Evolutionary conservation across 2,113 vertebrate species (phyloP), one percentile per base, ranked within the genome.

Genomic region (Neodontobutis hainanensis): DNA sequence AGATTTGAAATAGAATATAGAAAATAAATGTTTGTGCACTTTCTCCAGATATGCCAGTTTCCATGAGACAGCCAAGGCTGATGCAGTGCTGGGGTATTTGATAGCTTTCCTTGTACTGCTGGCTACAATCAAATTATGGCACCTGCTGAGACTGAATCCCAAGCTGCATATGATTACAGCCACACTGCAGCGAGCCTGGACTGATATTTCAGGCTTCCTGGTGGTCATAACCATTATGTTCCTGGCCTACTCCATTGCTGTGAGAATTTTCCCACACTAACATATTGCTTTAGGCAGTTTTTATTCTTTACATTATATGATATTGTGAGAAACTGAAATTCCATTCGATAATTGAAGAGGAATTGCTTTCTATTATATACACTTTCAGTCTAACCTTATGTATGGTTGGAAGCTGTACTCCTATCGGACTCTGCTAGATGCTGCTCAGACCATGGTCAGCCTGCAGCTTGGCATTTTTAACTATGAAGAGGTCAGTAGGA

Each of bases 381-480:
- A 2, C 46, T 88, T 88, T 71, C 90, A 99, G 97, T 94, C 93
- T 61, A 96, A 98, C 78, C 74, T 98, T 77, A 92, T 98, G 86
- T 98, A 96, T 77, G 96, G 96, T 12, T 98, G 97, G 96, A 96
- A 95, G 83, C 92, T 98, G 38, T 88, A 70, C 72, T 97, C 97
- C 2, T 99, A 98, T 79, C 94, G 94, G 90, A 97, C 95, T 45
- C 89, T 98, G 56, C 89, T 95, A 47, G 93, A 96, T 60, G 92
- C 96, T 0, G 94, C 92, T 57, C 94, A 94, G 88, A 96, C 95
- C 8, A 94, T 98, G 88, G 91, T 97, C 87, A 97, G 95, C 81
- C 92, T 98, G 82, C 96, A 98, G 88, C 87, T 98, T 57, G 96
- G 96, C 61, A 96, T 98, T 85, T 99, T 98, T 89, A 98, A 98